Conservation (phyloP, 2,113 vertebrate genomes). For the Lycocorax pyrrhopterus region DNA sequence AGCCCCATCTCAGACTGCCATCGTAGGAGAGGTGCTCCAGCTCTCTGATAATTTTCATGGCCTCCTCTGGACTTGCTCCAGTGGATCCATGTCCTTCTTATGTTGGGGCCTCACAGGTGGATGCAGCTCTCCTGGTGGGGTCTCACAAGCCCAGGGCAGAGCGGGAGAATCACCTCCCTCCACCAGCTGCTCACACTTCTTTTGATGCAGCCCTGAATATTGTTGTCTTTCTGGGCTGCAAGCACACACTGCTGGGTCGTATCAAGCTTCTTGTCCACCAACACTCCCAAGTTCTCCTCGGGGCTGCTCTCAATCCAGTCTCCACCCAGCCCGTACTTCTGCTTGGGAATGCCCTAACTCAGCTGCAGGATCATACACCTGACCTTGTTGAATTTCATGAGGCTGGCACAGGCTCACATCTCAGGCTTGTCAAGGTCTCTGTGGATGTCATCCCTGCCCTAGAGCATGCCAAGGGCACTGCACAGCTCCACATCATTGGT, state of each 20-base stretch:
- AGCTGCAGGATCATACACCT: background rate
- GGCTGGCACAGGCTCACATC: background rate
- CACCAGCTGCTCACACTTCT: background rate
- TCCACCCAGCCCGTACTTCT: background rate
- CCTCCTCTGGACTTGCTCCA: background rate
- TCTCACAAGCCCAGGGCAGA: background rate
- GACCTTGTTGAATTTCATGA: background rate
- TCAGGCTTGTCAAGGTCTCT: background rate
- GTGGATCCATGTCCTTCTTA: too few species aligned
- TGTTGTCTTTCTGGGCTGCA: background rate
- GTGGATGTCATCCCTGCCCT: background rate
- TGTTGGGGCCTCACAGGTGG: background rate
- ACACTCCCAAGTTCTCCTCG: background rate
- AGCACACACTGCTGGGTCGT: background rate
- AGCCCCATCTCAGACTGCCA: background rate
- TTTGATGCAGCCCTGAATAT: background rate
- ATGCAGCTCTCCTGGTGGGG: background rate
- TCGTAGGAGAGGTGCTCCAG: background rate
- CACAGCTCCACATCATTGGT: background rate
- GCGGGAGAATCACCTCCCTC: background rate
- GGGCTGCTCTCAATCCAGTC: background rate
- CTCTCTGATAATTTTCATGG: background rate
- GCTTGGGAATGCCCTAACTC: background rate
- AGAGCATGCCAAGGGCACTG: background rate
- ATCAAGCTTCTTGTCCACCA: background rate